These are phyloP conservation scores for Chelmon rostratus DNA, from an alignment of 2,797 vertebrate genomes.

Conservation along the genomic window DNA sequence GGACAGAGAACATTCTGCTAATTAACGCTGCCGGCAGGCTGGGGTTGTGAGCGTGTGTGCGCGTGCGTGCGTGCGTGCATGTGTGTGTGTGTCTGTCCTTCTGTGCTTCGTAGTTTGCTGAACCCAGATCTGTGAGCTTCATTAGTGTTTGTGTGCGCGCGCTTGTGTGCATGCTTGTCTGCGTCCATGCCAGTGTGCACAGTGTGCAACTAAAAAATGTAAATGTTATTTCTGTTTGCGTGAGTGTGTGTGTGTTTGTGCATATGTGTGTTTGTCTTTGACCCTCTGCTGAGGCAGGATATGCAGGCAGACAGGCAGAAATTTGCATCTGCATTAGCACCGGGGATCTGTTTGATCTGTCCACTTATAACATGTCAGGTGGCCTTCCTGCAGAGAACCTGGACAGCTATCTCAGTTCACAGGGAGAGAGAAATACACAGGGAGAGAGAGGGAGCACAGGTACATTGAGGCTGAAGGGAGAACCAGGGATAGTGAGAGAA, in stretches of 20 bases:
- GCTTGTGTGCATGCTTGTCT: conserved; percentile 14
- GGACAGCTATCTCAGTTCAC: conserved; percentile 52
- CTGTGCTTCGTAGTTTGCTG: conserved; percentile 19
- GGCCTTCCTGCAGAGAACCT: conserved; percentile 58
- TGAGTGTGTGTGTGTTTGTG: background rate
- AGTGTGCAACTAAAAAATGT: conserved; percentile 45
- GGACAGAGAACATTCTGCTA: conserved; percentile 71
- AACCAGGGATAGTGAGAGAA: background rate
- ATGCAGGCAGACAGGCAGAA: conserved; percentile 51
- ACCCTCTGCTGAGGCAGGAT: conserved; percentile 48
- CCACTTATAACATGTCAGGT: conserved; percentile 69
- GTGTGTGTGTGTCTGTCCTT: conserved; percentile 32
- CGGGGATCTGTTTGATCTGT: conserved; percentile 71
- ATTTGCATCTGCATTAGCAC: conserved; percentile 67
- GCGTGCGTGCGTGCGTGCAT: conserved; percentile 9
- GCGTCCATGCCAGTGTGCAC: conserved; percentile 12
- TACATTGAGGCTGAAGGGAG: background rate
- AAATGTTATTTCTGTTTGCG: conserved; percentile 59
- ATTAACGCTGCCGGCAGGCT: conserved; percentile 68
- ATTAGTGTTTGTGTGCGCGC: conserved; percentile 40
- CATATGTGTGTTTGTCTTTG: conserved; percentile 39
- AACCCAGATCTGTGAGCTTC: conserved; percentile 41
- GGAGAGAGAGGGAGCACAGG: conserved; percentile 2
- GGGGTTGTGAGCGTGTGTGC: conserved; percentile 8
- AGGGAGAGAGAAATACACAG: conserved; percentile 20